Evolutionary conservation across 2,888 invertebrate genomes (phyloP), one percentile per base, ranked within the genome.

Genomic region (Philaethria dido): DNA sequence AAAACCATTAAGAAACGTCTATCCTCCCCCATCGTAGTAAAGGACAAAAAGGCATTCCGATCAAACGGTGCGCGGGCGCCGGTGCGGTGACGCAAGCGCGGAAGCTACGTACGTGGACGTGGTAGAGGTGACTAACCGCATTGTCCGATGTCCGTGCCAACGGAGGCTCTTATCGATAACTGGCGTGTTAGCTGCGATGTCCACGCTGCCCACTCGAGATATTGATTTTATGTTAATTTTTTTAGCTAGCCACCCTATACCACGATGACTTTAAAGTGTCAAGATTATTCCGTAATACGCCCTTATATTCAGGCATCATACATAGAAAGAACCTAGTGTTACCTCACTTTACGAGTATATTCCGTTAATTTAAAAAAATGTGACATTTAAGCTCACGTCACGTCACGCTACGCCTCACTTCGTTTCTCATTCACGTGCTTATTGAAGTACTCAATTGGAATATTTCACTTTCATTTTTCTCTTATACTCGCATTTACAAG

Each of bases 51-150:
- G 44, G 42, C 65, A 65, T 65, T 65, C 65, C 65, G 29, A 36
- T 36, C 50, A 47, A 64, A 62, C 39, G 62, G 52, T 67, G 64
- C 65, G 69, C 69, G 67, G 62, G 71, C 68, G 71, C 62, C 71
- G 68, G 66, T 71, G 86, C 68, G 69, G 64, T 72, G 86, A 88
- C 89, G 89, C 87, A 86, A 89, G 80, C 83, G 78, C 89, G 89
- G 90, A 89, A 88, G 87, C 84, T 75, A 76, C 80, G 84, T 83
- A 86, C 89, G 86, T 84, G 86, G 74, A 77, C 77, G 80, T 80
- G 78, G 78, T 77, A 77, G 80, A 80, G 78, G 76, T 78, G 77
- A 78, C 73, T 78, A 77, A 77, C 78, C 78, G 63, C 57, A 70
- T 68, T 68, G 68, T 70, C 68, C 69, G 39, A 39, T 64, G 69